Percentiles rank a stretch among this genome's conserved stretches.
Evolutionary conservation across 2,113 vertebrate species (phyloP).

Genomic region (Gallinago media): DNA sequence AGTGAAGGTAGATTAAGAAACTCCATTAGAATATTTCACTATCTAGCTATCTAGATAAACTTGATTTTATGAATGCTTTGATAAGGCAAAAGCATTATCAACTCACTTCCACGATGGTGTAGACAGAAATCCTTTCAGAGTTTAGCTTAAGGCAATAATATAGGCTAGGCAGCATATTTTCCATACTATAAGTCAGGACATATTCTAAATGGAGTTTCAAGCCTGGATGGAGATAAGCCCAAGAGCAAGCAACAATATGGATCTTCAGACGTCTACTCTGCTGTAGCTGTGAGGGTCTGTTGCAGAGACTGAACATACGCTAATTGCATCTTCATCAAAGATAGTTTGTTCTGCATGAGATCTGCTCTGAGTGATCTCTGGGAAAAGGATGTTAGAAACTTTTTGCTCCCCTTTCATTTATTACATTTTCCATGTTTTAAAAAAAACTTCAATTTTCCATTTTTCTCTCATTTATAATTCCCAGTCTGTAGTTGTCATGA

Average conservation of each 20-base stretch:
- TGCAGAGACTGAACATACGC: not conserved
- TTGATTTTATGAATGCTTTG: not conserved
- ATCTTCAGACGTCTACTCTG: not conserved
- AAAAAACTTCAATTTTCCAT: not conserved
- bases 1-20: not conserved
- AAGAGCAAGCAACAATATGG: not conserved
- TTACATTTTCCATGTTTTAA: not conserved
- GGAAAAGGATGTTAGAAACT: not conserved
- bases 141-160: not conserved
- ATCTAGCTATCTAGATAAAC: not conserved
- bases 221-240: not conserved
- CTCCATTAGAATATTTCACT: constrained; percentile 11
- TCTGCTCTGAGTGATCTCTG: not conserved
- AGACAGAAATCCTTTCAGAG: not conserved
- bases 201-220: not conserved
- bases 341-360: not conserved
- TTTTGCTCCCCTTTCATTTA: not conserved
- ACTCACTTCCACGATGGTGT: not conserved
- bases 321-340: not conserved
- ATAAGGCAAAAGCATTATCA: not conserved
- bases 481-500: not conserved
- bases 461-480: not conserved
- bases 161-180: not conserved
- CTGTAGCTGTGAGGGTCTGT: not conserved
- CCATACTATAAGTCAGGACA: not conserved